Evolutionary conservation across 2,113 vertebrate genomes (phyloP).

Genomic region (Mirounga angustirostris): DNA sequence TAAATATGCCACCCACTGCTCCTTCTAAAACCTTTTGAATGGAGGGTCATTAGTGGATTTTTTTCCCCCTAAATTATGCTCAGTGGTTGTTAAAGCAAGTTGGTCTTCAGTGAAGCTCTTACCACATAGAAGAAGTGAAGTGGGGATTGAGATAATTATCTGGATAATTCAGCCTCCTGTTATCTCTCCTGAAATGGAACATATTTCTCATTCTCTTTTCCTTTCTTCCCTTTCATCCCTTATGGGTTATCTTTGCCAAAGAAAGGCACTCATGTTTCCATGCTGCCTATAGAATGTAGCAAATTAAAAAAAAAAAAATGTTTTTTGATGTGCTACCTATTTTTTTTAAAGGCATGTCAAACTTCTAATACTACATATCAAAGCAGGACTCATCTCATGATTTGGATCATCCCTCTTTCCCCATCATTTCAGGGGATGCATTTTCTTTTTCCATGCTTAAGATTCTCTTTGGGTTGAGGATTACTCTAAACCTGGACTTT

Average conservation of each 20-base stretch:
- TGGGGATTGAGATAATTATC: conserved; percentile 58
- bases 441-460: neutral
- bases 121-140: neutral
- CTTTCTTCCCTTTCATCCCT: neutral
- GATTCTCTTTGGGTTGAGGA: neutral
- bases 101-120: conserved; percentile 1
- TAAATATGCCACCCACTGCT: conserved; percentile 73
- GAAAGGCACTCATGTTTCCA: neutral
- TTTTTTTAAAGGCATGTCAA: neutral
- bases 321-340: neutral
- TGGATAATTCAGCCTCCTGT: conserved; percentile 56
- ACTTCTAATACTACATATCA: neutral
- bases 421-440: neutral
- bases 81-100: conserved; percentile 53
- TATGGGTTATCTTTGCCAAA: neutral
- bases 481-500: neutral
- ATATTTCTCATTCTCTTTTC: neutral
- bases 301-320: neutral
- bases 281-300: neutral
- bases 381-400: neutral
- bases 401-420: neutral
- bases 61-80: conserved; percentile 63
- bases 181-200: conserved; percentile 7
- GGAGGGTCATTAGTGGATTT: conserved; percentile 48
- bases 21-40: conserved; percentile 71